phyloP scores from a whole-genome alignment of 2,888 invertebrate genomes.

The Volucella inflata region DNA sequence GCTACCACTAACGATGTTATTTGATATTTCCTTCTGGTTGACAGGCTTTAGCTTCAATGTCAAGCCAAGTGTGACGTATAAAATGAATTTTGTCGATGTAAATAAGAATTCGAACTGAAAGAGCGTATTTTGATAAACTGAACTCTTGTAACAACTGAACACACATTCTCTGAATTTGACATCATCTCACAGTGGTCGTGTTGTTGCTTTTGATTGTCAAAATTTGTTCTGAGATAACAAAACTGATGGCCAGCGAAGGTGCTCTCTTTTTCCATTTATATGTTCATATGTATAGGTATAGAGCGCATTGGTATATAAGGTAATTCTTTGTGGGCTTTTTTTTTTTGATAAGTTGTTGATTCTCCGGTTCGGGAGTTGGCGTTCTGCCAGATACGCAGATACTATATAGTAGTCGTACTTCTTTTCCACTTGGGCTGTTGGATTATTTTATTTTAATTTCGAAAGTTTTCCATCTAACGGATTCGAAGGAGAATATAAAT shows the following conservation, averaged over 20 bases:
- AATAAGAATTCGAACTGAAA: neutral
- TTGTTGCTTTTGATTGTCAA: constrained; percentile 30
- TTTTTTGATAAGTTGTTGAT: constrained; percentile 61
- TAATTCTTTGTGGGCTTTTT: constrained; percentile 1
- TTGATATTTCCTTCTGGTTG: constrained; percentile 46
- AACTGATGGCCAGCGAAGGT: constrained; percentile 1
- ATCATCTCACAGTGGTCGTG: neutral
- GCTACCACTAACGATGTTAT: neutral
- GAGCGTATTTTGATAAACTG: neutral
- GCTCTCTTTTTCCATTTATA: constrained; percentile 40
- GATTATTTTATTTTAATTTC: constrained; percentile 28
- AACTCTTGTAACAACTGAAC: constrained; percentile 5
- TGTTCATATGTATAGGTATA: neutral
- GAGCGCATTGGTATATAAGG: neutral
- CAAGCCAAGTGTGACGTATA: neutral
- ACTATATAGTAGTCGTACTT: neutral
- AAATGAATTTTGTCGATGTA: neutral
- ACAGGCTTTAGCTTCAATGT: constrained; percentile 29
- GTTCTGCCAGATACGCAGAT: constrained; percentile 49
- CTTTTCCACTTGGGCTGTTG: constrained; percentile 19
- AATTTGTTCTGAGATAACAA: constrained; percentile 34
- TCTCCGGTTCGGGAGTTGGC: constrained; percentile 55
- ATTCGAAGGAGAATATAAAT: neutral
- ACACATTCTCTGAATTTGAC: neutral
- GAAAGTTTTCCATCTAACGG: neutral